Base-by-base conservation (phyloP, 1,140 invertebrate species). In the Eupristina koningsbergeri region DNA sequence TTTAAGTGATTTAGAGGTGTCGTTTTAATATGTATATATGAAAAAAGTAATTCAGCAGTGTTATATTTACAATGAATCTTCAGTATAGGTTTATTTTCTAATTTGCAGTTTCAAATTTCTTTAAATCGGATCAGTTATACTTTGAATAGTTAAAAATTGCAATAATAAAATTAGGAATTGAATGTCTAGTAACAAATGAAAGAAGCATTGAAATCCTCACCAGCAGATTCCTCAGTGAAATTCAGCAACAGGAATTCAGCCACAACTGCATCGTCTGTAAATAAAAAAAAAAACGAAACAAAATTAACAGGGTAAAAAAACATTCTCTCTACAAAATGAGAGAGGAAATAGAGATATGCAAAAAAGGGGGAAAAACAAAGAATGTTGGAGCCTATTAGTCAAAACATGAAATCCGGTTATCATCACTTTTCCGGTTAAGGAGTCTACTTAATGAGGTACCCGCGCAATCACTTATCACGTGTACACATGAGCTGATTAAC, bases 221-320 rank as follows among this genome's bases (percentile, higher is more conserved):
- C 47, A 87, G 86, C 88, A 87, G 83, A 74, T 58, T 76, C 80
- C 69, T 45, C 84, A 80, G 64, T 71, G 58, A 63, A 19, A 11
- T 73, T 36, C 41, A 15, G 74, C 83, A 84, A 69, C 83, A 31
- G 17, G 39, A 53, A 9, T 15, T 74, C 17, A 22, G 50, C 69
- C 69, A 50, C 50, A 58, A 79, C 77, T 74, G 77, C 83, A 84
- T 84, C 53, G n/a, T 39, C 83, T 84, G 53, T 7, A 84, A 84
- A n/a, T 29, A 80, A 19, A 29, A 31, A 77, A 5, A 63, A n/a
- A 50, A 73, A 78, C 7, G 7, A 11, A 50, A 41, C 50, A 47
- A 67, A 79, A 78, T 63, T 71, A 80, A 50, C 31, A n/a, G 31
- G 67, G 39, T 3, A 15, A 53, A 53, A 22, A 7, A 26, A 13